Percentiles rank a stretch among this genome's conserved stretches.
phyloP scores from a whole-genome alignment of 1,140 invertebrate species.

The Anastatus disparis region DNA sequence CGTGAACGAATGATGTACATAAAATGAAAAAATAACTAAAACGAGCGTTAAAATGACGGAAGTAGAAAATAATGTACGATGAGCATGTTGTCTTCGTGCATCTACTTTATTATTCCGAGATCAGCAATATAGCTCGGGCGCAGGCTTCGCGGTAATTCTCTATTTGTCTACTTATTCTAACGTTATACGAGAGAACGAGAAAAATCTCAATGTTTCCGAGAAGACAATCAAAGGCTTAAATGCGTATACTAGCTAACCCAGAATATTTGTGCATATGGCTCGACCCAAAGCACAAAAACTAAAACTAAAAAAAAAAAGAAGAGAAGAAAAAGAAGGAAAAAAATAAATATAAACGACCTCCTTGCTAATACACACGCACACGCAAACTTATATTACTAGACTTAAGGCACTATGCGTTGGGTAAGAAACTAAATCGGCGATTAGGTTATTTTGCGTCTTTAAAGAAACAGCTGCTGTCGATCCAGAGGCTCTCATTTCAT shows the following conservation, averaged over 20 bases:
- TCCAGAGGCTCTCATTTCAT: constrained; percentile 56
- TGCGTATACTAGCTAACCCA: constrained; percentile 23
- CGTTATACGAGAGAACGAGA: constrained; percentile 39
- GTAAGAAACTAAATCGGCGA: constrained; percentile 35
- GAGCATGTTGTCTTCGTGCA: not conserved
- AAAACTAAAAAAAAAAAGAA: constrained; percentile 38
- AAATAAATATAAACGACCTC: constrained; percentile 42
- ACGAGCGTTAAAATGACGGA: not conserved
- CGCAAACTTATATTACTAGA: constrained; percentile 50
- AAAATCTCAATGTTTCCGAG: constrained; percentile 55
- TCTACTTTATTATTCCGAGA: constrained; percentile 39
- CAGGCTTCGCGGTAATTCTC: constrained; percentile 50
- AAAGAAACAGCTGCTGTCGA: constrained; percentile 60
- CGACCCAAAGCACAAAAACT: not conserved
- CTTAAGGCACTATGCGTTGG: not conserved
- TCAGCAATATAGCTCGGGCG: constrained; percentile 13
- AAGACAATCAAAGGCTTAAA: constrained; percentile 63
- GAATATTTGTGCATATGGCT: constrained; percentile 52
- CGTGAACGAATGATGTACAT: too few relatives aligned
- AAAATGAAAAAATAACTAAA: not conserved
- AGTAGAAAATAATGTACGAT: not conserved
- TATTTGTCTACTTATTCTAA: constrained; percentile 52
- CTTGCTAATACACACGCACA: constrained; percentile 41
- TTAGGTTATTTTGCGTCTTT: constrained; percentile 58
- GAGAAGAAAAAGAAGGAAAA: constrained; percentile 44